These are phyloP conservation scores for Micronycteris hirsuta DNA, from an alignment of 2,113 vertebrate genomes.

Conservation along the genomic window DNA sequence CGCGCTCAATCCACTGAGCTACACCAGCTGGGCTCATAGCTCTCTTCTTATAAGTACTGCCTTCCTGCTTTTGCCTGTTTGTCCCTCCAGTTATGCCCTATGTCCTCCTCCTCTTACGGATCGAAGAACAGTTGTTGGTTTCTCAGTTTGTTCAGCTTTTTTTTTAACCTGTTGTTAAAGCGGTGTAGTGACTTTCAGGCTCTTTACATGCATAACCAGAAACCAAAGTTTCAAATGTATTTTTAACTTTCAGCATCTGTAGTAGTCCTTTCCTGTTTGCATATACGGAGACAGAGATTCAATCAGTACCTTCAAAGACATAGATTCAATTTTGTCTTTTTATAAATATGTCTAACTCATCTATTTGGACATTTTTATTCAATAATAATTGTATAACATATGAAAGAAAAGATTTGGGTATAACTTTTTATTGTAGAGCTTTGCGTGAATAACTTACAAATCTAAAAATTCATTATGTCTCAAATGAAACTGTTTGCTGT, in stretches of 20 bases:
- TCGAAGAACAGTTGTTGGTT: not conserved
- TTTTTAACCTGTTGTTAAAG: not conserved
- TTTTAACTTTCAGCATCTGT: not conserved
- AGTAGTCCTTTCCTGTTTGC: not conserved
- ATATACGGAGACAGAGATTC: not conserved
- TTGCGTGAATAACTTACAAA: not conserved
- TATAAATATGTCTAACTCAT: too few relatives aligned
- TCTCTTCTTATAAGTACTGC: not conserved
- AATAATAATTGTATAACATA: not conserved
- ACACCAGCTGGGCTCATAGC: too few relatives aligned
- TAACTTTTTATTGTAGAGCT: not conserved
- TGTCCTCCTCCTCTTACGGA: not conserved
- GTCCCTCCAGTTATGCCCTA: not conserved
- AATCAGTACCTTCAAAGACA: not conserved
- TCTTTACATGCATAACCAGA: not conserved
- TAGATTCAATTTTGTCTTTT: not conserved
- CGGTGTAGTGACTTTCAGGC: not conserved
- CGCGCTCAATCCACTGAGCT: too few relatives aligned
- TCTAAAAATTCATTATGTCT: not conserved
- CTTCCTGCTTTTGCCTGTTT: too few relatives aligned
- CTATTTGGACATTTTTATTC: not conserved
- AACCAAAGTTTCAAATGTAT: not conserved
- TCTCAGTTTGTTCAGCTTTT: not conserved
- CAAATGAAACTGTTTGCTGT: not conserved
- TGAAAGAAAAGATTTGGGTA: not conserved